Evolutionary conservation across 2,888 invertebrate species (phyloP).

Genomic region (Portevinia maculata): DNA sequence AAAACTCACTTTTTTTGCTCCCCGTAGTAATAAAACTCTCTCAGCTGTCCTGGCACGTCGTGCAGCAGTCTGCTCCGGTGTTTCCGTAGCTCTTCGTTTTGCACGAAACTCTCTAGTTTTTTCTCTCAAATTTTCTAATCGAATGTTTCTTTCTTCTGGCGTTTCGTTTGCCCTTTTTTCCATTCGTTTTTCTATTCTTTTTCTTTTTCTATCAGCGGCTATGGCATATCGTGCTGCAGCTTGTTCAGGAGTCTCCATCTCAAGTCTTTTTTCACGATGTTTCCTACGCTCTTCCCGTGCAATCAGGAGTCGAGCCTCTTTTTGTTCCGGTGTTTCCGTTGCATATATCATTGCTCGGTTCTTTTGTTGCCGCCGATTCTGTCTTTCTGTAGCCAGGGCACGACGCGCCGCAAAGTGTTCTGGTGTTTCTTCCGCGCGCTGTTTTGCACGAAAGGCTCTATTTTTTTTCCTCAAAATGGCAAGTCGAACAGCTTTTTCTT

Average conservation of each 20-base stretch:
- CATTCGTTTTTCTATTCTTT: neutral
- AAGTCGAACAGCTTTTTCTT: too few species aligned
- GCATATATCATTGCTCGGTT: neutral
- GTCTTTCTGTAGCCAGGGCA: too few species aligned
- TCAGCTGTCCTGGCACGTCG: too few species aligned
- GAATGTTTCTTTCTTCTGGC: neutral
- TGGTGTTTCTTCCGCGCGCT: too few species aligned
- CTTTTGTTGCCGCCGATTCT: neutral
- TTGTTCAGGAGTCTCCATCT: neutral
- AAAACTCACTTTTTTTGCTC: too few species aligned
- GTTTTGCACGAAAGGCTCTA: too few species aligned
- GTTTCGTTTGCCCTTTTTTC: neutral
- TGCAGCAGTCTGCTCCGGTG: too few species aligned
- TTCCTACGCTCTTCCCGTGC: neutral
- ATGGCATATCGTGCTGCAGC: neutral
- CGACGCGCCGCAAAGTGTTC: too few species aligned
- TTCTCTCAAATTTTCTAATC: slow-evolving; percentile 1
- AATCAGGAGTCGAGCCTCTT: neutral
- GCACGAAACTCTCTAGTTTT: neutral
- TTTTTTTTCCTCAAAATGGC: too few species aligned
- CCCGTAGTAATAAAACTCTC: too few species aligned
- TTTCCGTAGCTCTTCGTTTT: neutral
- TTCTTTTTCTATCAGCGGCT: neutral
- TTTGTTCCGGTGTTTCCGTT: neutral
- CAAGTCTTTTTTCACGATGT: neutral